These are phyloP conservation scores for Hermaeophaga mercurialis DNA, from an alignment of 2,888 invertebrate species.

Conservation along the genomic window DNA sequence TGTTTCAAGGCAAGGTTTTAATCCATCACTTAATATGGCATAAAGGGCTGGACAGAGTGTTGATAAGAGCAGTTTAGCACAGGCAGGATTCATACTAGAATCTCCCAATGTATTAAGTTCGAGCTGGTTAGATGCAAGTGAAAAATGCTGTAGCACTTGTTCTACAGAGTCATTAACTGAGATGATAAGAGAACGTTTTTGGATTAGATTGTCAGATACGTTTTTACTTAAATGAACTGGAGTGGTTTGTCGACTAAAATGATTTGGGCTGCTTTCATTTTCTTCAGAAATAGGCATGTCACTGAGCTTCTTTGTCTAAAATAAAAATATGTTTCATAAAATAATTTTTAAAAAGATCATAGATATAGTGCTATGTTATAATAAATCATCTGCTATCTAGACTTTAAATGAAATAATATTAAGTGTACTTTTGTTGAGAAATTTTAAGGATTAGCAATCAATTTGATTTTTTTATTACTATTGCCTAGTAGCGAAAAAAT, in stretches of 20 bases:
- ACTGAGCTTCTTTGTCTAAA: slow-evolving; percentile 63
- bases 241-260: slow-evolving; percentile 60
- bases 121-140: slow-evolving; percentile 67
- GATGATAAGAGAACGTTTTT: slow-evolving; percentile 72
- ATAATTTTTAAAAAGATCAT: too few species aligned
- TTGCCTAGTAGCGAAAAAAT: too few species aligned
- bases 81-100: slow-evolving; percentile 66
- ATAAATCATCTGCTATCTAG: too few species aligned
- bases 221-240: slow-evolving; percentile 45
- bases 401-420: too few species aligned
- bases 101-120: slow-evolving; percentile 66
- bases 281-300: slow-evolving; percentile 71
- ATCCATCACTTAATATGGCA: slow-evolving; percentile 82
- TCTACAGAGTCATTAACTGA: slow-evolving; percentile 78
- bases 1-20: slow-evolving; percentile 79
- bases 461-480: too few species aligned
- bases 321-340: too few species aligned
- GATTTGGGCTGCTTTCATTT: slow-evolving; percentile 66
- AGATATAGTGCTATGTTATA: too few species aligned
- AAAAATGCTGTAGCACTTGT: slow-evolving; percentile 73
- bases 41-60: slow-evolving; percentile 84
- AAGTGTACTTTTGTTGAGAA: too few species aligned
- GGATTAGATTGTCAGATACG: slow-evolving; percentile 59
- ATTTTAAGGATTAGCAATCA: too few species aligned
- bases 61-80: slow-evolving; percentile 75